Conservation (phyloP, 2,113 vertebrate species). For the Cynopterus brachyotis region DNA sequence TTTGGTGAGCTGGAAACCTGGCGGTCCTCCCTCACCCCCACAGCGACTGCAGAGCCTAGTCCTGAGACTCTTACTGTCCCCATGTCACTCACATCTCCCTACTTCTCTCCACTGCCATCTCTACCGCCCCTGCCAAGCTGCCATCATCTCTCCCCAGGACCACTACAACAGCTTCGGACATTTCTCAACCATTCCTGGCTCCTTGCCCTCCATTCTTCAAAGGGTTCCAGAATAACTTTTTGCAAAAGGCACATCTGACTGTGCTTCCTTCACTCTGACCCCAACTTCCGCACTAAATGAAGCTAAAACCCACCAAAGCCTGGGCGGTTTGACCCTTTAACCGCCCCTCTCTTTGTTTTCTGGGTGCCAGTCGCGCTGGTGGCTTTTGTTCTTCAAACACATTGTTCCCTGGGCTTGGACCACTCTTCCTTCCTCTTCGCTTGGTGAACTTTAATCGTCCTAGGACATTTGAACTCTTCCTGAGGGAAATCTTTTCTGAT, state of each 20-base stretch:
- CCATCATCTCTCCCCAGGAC: neutral
- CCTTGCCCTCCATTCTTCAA: neutral
- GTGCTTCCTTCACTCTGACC: neutral
- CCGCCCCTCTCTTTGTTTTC: neutral
- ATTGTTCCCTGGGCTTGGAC: neutral
- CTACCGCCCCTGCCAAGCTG: neutral
- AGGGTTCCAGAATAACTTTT: neutral
- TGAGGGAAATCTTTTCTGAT: neutral
- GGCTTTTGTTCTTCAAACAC: neutral
- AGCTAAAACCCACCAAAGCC: neutral
- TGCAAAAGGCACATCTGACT: neutral
- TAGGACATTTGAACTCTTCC: neutral
- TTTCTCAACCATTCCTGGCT: neutral
- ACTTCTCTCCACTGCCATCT: neutral
- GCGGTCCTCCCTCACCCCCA: neutral
- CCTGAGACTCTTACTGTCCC: neutral
- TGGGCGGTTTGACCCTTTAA: neutral
- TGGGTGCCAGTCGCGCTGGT: neutral
- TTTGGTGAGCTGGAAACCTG: neutral
- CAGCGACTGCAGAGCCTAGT: neutral
- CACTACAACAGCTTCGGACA: neutral
- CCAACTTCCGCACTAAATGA: neutral
- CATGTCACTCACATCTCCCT: neutral
- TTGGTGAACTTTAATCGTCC: neutral
- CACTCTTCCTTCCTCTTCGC: neutral